phyloP scores from a whole-genome alignment of 1,140 invertebrate genomes.

The Heterodera carotae region DNA sequence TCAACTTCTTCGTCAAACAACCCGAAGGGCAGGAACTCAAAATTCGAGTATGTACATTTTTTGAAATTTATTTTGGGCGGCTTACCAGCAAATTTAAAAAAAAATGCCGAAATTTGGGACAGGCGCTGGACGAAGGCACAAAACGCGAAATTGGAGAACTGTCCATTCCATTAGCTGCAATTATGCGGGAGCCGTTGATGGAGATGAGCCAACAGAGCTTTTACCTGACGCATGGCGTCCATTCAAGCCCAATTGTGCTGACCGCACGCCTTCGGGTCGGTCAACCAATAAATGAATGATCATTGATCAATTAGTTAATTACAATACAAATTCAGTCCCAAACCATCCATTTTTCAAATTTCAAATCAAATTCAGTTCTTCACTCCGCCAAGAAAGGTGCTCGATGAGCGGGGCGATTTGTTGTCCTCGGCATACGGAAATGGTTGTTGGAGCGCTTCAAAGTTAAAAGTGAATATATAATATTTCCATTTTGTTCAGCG shows the following conservation, averaged over 20 bases:
- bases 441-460: conserved; percentile 1
- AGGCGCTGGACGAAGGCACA: conserved; percentile 62
- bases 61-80: too few species aligned
- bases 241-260: conserved; percentile 59
- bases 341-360: too few species aligned
- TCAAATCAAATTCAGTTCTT: conserved; percentile 27
- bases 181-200: conserved; percentile 58
- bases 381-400: conserved; percentile 23
- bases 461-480: too few species aligned
- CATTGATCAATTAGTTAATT: too few species aligned
- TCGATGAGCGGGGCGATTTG: conserved; percentile 21
- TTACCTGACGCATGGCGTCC: conserved; percentile 57
- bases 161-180: conserved; percentile 45
- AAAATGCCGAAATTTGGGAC: conserved; percentile 22
- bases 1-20: conserved; percentile 60
- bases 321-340: too few species aligned
- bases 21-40: conserved; percentile 60
- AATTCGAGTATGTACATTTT: conserved; percentile 33
- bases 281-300: neutral
- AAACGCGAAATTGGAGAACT: conserved; percentile 52
- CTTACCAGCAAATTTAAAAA: conserved; percentile 19
- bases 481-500: conserved; percentile 33
- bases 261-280: conserved; percentile 51
- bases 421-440: conserved; percentile 28
- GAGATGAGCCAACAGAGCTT: conserved; percentile 61